phyloP scores from a whole-genome alignment of 2,888 invertebrate species.

The Maniola hyperantus region DNA sequence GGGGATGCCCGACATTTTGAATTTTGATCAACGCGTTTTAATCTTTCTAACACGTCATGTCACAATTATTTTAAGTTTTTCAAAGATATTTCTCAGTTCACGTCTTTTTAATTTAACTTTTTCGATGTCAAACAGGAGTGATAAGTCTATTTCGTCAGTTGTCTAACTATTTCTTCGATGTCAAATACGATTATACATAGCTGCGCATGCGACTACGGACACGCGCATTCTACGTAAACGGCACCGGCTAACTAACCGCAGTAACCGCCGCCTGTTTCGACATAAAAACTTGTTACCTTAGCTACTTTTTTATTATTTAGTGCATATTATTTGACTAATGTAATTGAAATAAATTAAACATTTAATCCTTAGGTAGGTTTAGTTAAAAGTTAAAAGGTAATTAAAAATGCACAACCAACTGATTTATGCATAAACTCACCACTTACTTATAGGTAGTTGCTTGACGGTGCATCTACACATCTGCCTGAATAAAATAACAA shows the following conservation, averaged over 20 bases:
- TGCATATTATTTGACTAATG: background rate
- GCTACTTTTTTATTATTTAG: background rate
- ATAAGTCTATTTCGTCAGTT: background rate
- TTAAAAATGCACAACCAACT: background rate
- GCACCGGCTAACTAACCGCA: slow-evolving; percentile 33
- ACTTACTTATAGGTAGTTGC: too few species aligned
- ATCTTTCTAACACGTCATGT: slow-evolving; percentile 32
- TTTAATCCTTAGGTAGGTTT: too few species aligned
- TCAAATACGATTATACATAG: slow-evolving; percentile 32
- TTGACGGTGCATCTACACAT: too few species aligned
- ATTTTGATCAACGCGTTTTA: background rate
- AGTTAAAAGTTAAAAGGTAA: too few species aligned
- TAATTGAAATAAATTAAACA: background rate
- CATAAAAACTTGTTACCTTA: background rate
- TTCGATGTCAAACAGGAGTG: background rate
- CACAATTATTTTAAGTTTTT: slow-evolving; percentile 9
- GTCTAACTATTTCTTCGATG: slow-evolving; percentile 23
- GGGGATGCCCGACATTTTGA: slow-evolving; percentile 65
- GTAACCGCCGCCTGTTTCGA: slow-evolving; percentile 3
- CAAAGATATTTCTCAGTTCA: background rate
- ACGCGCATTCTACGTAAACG: slow-evolving; percentile 40
- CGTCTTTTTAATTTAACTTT: background rate
- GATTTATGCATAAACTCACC: too few species aligned
- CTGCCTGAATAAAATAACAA: too few species aligned
- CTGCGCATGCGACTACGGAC: slow-evolving; percentile 34